A percentile compares a stretch with the other conserved stretches of the same genome.
phyloP scores from a whole-genome alignment of 2,113 vertebrate genomes.

The Plotosus lineatus region DNA sequence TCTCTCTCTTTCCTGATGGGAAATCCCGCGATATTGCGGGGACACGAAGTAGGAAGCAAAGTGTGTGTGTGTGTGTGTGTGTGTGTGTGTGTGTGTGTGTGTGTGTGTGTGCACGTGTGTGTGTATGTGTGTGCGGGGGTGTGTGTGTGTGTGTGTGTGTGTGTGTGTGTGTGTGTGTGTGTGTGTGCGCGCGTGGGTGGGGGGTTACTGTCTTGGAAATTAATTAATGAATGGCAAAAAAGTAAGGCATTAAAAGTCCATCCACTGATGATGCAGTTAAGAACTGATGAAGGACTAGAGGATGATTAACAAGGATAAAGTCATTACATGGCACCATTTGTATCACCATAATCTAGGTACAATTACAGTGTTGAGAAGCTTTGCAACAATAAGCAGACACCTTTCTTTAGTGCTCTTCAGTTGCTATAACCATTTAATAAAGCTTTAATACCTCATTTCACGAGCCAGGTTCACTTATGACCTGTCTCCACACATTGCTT shows the following conservation, averaged over 20 bases:
- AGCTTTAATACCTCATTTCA: neutral
- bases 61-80: no score
- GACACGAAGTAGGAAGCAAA: no score
- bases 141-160: no score
- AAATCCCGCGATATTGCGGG: no score
- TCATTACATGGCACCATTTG: neutral
- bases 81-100: no score
- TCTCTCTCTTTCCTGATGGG: no score
- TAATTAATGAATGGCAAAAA: neutral
- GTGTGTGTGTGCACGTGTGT: no score
- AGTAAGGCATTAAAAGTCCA: neutral
- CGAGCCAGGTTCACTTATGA: neutral
- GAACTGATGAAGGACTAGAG: neutral
- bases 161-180: no score
- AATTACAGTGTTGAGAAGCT: neutral
- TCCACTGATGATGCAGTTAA: neutral
- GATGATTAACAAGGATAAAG: neutral
- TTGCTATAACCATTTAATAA: neutral
- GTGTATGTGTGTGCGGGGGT: no score
- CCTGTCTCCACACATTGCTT: conserved; percentile 1
- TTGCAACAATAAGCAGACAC: neutral
- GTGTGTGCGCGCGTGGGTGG: no score
- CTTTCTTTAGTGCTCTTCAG: neutral
- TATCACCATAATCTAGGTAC: neutral
- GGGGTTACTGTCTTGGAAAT: no score